Evolutionary conservation across 2,888 invertebrate species (phyloP), one percentile per base, ranked within the genome.

Genomic region (Lucinisca nassula): DNA sequence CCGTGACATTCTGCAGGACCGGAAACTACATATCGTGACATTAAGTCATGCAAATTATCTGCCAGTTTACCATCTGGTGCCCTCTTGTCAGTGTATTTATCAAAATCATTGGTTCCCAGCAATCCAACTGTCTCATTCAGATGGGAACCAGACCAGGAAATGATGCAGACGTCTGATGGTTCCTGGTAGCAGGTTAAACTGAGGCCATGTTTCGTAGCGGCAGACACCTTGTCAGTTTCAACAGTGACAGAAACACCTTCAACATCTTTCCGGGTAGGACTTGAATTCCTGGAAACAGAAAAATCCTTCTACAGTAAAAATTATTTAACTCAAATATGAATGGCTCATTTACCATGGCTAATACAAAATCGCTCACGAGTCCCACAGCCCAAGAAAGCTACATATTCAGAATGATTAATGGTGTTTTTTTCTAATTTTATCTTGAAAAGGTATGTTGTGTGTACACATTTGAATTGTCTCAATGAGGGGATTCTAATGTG

Each of bases 91-190:
- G 89, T 90, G 67, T 86, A 88, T 1, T 61, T 40, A 10, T 92
- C 92, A 17, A 49, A 17, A 67, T 92, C 92, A 67, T 88, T 89
- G 51, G 82, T 92, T 55, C 93, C 93, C 32, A 93, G 87, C 30
- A 93, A 84, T 35, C 93, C 93, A 67, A 90, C 32, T 0, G 89
- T 89, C n/a, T 86, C 79, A 78, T 87, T 88, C 14, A 70, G 72
- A 27, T 88, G 84, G 12, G 74, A 74, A 40, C 74, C 74, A 74
- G 45, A 27, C 74, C 40, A 49, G 8, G 74, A 12, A 21, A 74
- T 49, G 30, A 40, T 45, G 27, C 74, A 74, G 49, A 74, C 45
- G 30, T 74, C 74, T 14, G 74, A 74, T 1, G 21, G 3, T 2
- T 45, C n/a, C 14, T 1, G 30, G 30, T 40, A 74, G 38, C 74